Conservation (phyloP, 2,888 invertebrate genomes). For the Heteromyza rotundicornis region DNA sequence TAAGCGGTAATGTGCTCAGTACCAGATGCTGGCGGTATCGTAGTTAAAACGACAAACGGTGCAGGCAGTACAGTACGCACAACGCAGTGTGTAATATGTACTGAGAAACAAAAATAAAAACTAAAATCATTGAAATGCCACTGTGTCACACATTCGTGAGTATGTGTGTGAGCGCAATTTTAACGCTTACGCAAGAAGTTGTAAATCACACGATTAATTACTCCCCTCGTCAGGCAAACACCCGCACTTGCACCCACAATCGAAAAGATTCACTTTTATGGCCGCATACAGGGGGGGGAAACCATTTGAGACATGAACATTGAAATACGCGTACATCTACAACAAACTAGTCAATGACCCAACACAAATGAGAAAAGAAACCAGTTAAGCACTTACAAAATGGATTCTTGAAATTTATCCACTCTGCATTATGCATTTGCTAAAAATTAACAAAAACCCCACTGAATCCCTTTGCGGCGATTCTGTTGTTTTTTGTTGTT, state of each 20-base stretch:
- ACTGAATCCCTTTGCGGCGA: no score
- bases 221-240: constrained; percentile 31
- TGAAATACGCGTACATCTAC: no score
- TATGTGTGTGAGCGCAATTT: constrained; percentile 14
- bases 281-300: no score
- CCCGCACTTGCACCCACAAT: neutral
- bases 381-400: no score
- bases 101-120: neutral
- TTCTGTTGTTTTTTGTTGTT: no score
- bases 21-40: neutral
- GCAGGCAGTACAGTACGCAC: neutral
- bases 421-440: no score
- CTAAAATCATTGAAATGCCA: constrained; percentile 16
- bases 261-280: no score
- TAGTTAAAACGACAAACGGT: neutral
- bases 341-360: no score
- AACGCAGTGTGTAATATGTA: neutral
- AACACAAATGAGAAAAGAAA: no score
- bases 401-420: no score
- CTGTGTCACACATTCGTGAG: constrained; percentile 1
- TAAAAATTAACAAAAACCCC: no score
- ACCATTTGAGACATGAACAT: no score
- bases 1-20: neutral
- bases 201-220: constrained; percentile 56
- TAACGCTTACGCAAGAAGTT: constrained; percentile 44